These are phyloP conservation scores for Melanophora roralis DNA, from an alignment of 2,888 invertebrate genomes.

Conservation along the genomic window DNA sequence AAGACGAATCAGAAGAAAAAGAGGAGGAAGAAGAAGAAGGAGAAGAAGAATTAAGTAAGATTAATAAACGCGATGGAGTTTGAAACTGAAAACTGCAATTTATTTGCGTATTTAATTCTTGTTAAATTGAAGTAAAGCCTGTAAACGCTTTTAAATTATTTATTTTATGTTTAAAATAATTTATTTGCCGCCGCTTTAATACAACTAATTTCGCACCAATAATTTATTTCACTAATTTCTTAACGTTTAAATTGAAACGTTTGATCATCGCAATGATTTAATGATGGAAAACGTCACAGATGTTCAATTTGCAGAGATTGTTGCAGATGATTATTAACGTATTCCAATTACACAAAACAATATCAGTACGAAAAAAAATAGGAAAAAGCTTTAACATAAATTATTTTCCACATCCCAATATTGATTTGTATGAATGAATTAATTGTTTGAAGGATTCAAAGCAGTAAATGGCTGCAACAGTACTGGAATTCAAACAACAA, in stretches of 20 bases:
- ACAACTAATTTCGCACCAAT: background rate
- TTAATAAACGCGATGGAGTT: background rate
- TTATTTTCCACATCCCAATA: conserved; percentile 31
- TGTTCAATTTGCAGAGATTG: background rate
- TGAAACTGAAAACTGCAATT: too few relatives aligned
- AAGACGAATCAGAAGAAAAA: too few relatives aligned
- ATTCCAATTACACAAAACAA: conserved; percentile 40
- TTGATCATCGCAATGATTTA: conserved; percentile 40
- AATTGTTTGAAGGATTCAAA: conserved; percentile 58
- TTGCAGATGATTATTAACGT: conserved; percentile 29
- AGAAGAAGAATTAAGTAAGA: background rate
- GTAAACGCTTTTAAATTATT: too few relatives aligned
- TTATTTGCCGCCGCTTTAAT: background rate
- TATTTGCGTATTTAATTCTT: too few relatives aligned
- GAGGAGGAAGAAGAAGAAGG: background rate
- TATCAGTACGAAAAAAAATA: background rate
- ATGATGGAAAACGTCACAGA: conserved; percentile 40
- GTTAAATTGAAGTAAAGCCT: too few relatives aligned
- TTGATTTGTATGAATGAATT: conserved; percentile 60
- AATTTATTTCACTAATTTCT: background rate
- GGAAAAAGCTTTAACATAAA: conserved; percentile 14
- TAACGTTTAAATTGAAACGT: conserved; percentile 22
- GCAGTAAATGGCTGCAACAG: conserved; percentile 53
- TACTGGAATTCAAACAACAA: conserved; percentile 7
- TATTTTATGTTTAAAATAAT: background rate